phyloP scores from a whole-genome alignment of 2,888 invertebrate genomes.

The Thyatira batis region DNA sequence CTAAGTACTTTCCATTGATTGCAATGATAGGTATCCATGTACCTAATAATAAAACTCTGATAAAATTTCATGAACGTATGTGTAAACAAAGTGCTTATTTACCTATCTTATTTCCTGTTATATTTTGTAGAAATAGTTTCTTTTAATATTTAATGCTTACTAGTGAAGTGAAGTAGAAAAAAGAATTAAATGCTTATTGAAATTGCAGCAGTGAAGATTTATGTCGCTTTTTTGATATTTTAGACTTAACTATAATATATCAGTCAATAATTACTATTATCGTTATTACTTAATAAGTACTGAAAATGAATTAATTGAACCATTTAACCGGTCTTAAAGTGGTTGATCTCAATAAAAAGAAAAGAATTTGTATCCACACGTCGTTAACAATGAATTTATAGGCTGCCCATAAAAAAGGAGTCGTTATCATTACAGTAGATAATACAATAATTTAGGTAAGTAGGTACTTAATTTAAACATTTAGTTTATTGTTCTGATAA shows the following conservation, averaged over 20 bases:
- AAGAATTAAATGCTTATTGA: conserved; percentile 75
- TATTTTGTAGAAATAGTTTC: conserved; percentile 11
- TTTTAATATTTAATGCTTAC: conserved; percentile 10
- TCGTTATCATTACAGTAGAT: not conserved
- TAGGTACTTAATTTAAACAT: not conserved
- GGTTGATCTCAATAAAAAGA: not conserved
- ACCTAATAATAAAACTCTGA: not conserved
- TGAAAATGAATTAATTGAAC: conserved; percentile 24
- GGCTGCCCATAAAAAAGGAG: not conserved
- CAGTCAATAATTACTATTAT: conserved; percentile 72
- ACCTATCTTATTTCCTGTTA: conserved; percentile 14
- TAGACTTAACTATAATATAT: conserved; percentile 65
- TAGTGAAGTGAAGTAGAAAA: conserved; percentile 26
- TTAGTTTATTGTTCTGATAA: not conserved
- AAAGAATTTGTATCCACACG: not conserved
- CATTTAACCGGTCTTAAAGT: not conserved
- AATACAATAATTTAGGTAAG: not conserved
- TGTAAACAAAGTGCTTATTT: conserved; percentile 11
- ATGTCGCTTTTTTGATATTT: conserved; percentile 52
- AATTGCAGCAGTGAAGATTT: conserved; percentile 58
- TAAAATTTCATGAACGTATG: not conserved
- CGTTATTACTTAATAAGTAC: conserved; percentile 60
- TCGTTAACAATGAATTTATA: not conserved
- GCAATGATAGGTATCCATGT: not conserved
- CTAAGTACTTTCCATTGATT: not conserved